Evolutionary conservation across 1,140 invertebrate species (phyloP), one percentile per base, ranked within the genome.

Genomic region (Zophobas atratus): DNA sequence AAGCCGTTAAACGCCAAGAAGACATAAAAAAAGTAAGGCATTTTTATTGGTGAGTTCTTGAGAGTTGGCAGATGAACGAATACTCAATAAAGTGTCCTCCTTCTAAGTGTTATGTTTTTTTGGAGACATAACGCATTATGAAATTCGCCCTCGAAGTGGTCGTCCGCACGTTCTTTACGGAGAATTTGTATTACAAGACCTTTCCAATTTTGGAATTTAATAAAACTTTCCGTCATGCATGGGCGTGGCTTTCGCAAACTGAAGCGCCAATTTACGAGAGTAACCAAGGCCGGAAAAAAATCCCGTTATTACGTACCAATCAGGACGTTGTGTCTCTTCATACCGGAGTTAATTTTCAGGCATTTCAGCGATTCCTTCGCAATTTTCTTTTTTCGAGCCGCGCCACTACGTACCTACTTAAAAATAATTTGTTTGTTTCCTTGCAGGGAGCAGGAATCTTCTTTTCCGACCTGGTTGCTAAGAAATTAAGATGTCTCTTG

Each of bases 401-500:
- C 49, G 20, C 20, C 20, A 20, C 20, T 20, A 20, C 32, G 39
- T 32, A 73, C 49, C 20, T 56, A 73, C 71, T 75, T 75, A 63
- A 75, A 75, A 75, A 75, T 75, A 75, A 75, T 75, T 75, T 75
- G 73, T 60, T 75, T 75, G 55, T 60, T 51, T 56, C 43, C 63
- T 75, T 63, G 39, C 41, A 46, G 20, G 48, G 39, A 55, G 70
- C 1, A 46, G 55, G 55, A 75, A 75, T 75, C 55, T 63, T 75
- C 73, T 75, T 75, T 75, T 75, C 73, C 73, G 32, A 63, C 39
- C 73, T 32, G 73, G 73, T 75, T 75, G 57, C 73, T 75, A 75
- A 75, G 73, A 75, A 75, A 75, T 75, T 75, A 75, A 75, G 73
- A 60, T 75, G 73, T 75, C 73, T 75, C 73, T 51, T 75, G 73